Base-by-base conservation (phyloP, 2,888 invertebrate genomes). In the Chaitophorus viminalis region DNA sequence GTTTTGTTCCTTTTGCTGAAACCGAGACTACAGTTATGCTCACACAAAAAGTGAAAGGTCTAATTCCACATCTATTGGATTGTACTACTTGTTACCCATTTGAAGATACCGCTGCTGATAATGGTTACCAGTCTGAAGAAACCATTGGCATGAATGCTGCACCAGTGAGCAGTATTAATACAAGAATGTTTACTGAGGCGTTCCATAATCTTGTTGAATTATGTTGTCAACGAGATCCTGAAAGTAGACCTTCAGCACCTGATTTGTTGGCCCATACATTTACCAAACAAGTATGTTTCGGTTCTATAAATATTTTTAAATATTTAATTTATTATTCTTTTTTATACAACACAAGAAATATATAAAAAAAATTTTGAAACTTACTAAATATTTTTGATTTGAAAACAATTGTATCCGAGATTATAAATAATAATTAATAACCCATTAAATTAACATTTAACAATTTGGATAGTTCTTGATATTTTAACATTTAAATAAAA, bases 1-100 rank as follows among this genome's bases (percentile, higher is more conserved):
- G 98, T 0, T 94, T 95, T 60, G 96, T 96, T 89, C 98, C 98
- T 0, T 98, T 96, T 92, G 94, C 94, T 0, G 96, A 96, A 90
- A 95, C 96, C 90, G 94, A 96, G 11, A 95, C 94, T n/a, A 96
- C 98, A 1, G 93, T 97, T 90, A 97, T 98, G 97, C 93, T 97
- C 90, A 95, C 96, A 6, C 97, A 98, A 92, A 98, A 98, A 92
- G 93, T 96, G 54, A 93, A 96, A 85, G 97, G 97, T 0, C 94
- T 93, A 90, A 93, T 95, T 0, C 96, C 97, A 11, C 95, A 95
- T 89, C 92, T 96, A 88, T 92, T 96, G 52, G 96, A 96, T 86
- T 89, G 90, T 65, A 90, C 90, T 39, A 90, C 90, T 33, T 90
- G 89, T 76, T 89, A 89, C 84, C 86, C 89, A 6, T 89, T 85